phyloP scores from a whole-genome alignment of 1,140 invertebrate genomes.

The Drosophila ercepeae region DNA sequence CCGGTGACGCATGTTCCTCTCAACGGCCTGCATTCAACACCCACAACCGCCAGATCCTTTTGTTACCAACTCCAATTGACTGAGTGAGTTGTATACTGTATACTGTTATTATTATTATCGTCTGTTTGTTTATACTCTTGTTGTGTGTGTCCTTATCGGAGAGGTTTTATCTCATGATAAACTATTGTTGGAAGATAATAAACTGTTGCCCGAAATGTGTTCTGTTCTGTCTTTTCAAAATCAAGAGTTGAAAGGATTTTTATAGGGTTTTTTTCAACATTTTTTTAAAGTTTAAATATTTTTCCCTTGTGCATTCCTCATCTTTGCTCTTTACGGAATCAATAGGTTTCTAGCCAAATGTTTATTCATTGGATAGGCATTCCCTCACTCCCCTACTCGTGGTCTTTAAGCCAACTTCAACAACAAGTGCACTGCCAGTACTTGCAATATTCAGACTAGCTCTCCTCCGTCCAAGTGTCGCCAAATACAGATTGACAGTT shows the following conservation, averaged over 20 bases:
- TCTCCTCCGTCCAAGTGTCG: conserved; percentile 72
- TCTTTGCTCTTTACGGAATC: neutral
- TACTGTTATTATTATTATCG: conserved; percentile 79
- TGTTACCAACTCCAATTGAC: conserved; percentile 60
- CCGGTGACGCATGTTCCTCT: conserved; percentile 63
- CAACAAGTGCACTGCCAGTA: conserved; percentile 39
- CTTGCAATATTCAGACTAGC: conserved; percentile 29
- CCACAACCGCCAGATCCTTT: conserved; percentile 31
- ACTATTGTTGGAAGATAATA: conserved; percentile 72
- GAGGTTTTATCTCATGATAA: conserved; percentile 72
- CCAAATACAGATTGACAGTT: conserved; percentile 83
- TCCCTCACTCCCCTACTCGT: neutral
- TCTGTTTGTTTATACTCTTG: conserved; percentile 68
- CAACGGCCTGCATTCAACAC: conserved; percentile 59
- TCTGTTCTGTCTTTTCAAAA: conserved; percentile 14
- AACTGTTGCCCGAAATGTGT: conserved; percentile 60
- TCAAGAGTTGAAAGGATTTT: neutral
- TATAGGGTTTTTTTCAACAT: neutral
- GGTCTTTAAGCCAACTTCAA: conserved; percentile 28
- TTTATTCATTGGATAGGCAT: conserved; percentile 3
- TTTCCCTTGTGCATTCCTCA: neutral
- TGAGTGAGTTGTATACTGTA: conserved; percentile 63
- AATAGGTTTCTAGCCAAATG: conserved; percentile 10
- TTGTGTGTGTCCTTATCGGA: conserved; percentile 69
- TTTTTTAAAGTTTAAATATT: neutral